phyloP scores from a whole-genome alignment of 2,888 invertebrate genomes.

The Rhabditoides inermis region DNA sequence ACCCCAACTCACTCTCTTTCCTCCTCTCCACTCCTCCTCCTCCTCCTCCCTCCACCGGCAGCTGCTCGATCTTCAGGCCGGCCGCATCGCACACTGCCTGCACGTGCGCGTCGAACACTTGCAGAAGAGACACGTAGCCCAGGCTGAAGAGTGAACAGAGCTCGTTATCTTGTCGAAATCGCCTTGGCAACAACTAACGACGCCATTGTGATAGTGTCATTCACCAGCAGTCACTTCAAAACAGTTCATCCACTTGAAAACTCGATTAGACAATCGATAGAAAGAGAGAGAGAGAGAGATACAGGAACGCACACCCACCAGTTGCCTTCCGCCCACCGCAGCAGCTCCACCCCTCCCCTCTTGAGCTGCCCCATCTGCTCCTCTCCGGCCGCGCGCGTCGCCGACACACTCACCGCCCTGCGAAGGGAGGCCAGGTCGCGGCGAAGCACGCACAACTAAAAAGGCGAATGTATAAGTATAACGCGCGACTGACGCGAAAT shows the following conservation, averaged over 20 bases:
- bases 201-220: too few species aligned
- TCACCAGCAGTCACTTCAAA: too few species aligned
- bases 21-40: too few species aligned
- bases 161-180: background rate
- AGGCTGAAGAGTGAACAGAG: constrained; percentile 16
- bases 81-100: constrained; percentile 16
- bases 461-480: background rate
- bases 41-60: too few species aligned
- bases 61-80: background rate
- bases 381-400: constrained; percentile 17
- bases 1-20: too few species aligned
- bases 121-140: constrained; percentile 35
- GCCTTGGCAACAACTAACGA: background rate
- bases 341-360: constrained; percentile 26
- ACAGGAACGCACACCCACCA: constrained; percentile 22
- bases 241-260: background rate
- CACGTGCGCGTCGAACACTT: constrained; percentile 31
- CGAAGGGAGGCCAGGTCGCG: constrained; percentile 33
- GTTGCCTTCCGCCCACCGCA: constrained; percentile 37
- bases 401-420: constrained; percentile 14
- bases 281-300: background rate
- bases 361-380: constrained; percentile 20
- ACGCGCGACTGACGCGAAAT: background rate
- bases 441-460: constrained; percentile 36
- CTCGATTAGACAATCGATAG: background rate